Percentiles rank a stretch among this genome's conserved stretches.
Conservation (phyloP, 2,888 invertebrate genomes). For the Amblyjoppa proteus region DNA sequence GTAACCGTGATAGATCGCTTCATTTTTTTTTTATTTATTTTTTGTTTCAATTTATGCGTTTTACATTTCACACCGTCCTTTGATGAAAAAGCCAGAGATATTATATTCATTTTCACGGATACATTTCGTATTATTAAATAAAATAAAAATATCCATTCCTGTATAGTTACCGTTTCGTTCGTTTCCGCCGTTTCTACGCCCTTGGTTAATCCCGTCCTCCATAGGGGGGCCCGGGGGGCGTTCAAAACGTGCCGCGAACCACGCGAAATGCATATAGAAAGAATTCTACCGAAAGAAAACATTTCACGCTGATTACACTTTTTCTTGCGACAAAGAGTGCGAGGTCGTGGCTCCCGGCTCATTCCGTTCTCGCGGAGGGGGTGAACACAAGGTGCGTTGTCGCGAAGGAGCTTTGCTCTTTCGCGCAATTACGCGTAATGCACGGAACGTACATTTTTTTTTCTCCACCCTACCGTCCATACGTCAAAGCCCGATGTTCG, state of each 20-base stretch:
- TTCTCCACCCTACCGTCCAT: no score
- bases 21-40: neutral
- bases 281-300: slow-evolving; percentile 75
- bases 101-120: neutral
- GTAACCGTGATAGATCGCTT: neutral
- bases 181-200: slow-evolving; percentile 56
- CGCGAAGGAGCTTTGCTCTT: slow-evolving; percentile 48
- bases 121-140: neutral
- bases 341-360: slow-evolving; percentile 49
- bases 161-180: neutral
- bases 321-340: slow-evolving; percentile 59
- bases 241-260: slow-evolving; percentile 58
- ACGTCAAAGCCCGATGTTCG: neutral
- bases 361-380: slow-evolving; percentile 66
- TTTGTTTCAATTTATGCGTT: neutral
- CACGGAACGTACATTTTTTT: slow-evolving; percentile 8
- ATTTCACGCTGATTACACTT: slow-evolving; percentile 80
- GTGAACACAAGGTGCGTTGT: slow-evolving; percentile 56
- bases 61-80: neutral
- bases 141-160: neutral
- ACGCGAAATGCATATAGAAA: slow-evolving; percentile 72
- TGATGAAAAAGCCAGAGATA: neutral
- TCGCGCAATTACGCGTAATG: slow-evolving; percentile 54
- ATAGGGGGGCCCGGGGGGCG: neutral
- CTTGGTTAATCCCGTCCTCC: slow-evolving; percentile 44